phyloP scores from a whole-genome alignment of 2,888 invertebrate genomes.

The Plebejus argus region DNA sequence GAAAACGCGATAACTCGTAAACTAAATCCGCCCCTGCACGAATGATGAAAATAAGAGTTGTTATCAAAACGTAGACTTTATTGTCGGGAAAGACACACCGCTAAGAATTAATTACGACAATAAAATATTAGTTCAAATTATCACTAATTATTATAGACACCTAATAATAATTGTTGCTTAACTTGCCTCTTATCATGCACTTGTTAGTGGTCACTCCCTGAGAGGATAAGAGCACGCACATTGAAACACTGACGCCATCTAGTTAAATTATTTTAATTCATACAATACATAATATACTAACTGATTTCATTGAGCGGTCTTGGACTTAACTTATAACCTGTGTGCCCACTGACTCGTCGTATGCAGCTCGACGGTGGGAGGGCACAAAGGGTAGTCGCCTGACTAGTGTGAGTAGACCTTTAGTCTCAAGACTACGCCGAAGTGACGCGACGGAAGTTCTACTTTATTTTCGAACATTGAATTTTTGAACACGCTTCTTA shows the following conservation, averaged over 20 bases:
- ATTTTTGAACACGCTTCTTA: no score
- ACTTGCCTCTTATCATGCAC: slow-evolving; percentile 6
- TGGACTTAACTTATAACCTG: slow-evolving; percentile 16
- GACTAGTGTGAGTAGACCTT: slow-evolving; percentile 30
- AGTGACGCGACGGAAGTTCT: neutral
- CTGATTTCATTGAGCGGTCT: slow-evolving; percentile 29
- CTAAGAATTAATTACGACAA: slow-evolving; percentile 23
- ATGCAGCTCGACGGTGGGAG: slow-evolving; percentile 28
- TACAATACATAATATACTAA: slow-evolving; percentile 14
- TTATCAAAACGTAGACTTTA: slow-evolving; percentile 10
- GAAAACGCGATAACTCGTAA: neutral
- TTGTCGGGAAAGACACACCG: slow-evolving; percentile 26
- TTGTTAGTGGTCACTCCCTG: neutral
- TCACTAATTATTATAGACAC: slow-evolving; percentile 32
- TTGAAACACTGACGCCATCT: slow-evolving; percentile 27
- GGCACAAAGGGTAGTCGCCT: slow-evolving; percentile 3
- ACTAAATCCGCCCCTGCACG: neutral
- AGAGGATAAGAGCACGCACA: slow-evolving; percentile 7
- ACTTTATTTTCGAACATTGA: no score
- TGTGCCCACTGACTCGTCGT: slow-evolving; percentile 17
- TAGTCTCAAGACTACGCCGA: neutral
- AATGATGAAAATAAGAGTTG: slow-evolving; percentile 27
- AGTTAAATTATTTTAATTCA: slow-evolving; percentile 18
- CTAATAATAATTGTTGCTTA: slow-evolving; percentile 32
- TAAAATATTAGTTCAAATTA: slow-evolving; percentile 28